Conservation (phyloP, 2,888 invertebrate genomes). For the Sepiola atlantica region DNA sequence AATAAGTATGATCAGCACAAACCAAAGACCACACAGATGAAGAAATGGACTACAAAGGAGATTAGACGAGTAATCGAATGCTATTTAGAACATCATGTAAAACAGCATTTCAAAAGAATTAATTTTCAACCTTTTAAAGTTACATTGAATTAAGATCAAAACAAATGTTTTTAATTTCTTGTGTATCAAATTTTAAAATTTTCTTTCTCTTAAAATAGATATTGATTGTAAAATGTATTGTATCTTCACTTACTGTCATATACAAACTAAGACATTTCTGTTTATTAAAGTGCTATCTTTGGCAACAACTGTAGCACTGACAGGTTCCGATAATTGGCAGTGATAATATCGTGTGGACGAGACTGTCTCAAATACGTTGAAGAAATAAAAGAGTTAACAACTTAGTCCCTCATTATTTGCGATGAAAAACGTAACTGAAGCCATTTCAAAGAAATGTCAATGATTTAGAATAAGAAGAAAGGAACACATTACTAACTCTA, state of each 20-base stretch:
- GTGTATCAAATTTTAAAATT: not conserved
- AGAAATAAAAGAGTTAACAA: not conserved
- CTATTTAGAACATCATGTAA: too few relatives aligned
- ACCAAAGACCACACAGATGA: too few relatives aligned
- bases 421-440: not conserved
- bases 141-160: not conserved
- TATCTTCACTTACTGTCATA: not conserved
- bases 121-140: not conserved
- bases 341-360: not conserved
- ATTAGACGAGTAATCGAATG: too few relatives aligned
- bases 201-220: not conserved
- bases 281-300: not conserved
- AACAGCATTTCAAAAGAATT: not conserved
- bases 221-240: not conserved
- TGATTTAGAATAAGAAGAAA: not conserved
- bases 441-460: not conserved
- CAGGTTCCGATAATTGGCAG: not conserved
- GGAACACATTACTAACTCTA: not conserved
- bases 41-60: too few relatives aligned
- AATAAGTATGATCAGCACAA: too few relatives aligned
- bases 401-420: not conserved
- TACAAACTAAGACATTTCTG: not conserved
- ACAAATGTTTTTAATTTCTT: not conserved
- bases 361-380: not conserved
- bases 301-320: not conserved